Base-by-base conservation (phyloP, 2,888 invertebrate genomes). In the Conus canariensis region DNA sequence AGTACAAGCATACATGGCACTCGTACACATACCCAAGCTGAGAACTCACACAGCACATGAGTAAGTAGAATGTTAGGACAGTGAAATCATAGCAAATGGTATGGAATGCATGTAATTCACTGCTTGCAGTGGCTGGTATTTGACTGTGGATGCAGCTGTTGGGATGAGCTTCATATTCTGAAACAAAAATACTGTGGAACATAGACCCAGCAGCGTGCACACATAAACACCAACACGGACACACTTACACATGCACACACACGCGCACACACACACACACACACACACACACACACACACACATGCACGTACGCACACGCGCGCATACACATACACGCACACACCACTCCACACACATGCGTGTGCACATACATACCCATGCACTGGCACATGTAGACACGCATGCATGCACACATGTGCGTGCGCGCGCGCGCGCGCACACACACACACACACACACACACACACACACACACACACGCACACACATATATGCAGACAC, bases 391-490 rank as follows among this genome's bases (percentile, higher is more conserved):
- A 45, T 4, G 45, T 45, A 45, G 45, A 74, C 70, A 74, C 25
- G n/a, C 70, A 74, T 22, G n/a, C 70, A 74, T n/a, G n/a, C 70
- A 74, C 70, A 22, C 70, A 30, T 30, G 22, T 22, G n/a, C 70
- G 7, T n/a, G n/a, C 70, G 10, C 22, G 3, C 16, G 1, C 70
- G 4, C 70, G 4, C 70, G 22, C 70, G 4, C 70, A 12, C 70
- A 74, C 70, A 74, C 70, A 74, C 70, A 74, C 70, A 74, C 70
- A 74, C 70, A 74, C 70, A 74, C 70, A 74, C 70, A 10, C 70
- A 10, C 70, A 74, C 70, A 10, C 70, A 74, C 70, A 10, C 70
- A 12, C 70, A 5, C 7, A 6, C 70, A 70, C 70, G 6, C 19
- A 30, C 30, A 30, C 30, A 1, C 30, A 30, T 2, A 1, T 2